Percentiles rank a stretch among this genome's conserved stretches.
phyloP scores from a whole-genome alignment of 2,888 invertebrate species.

The Danaus chrysippus region DNA sequence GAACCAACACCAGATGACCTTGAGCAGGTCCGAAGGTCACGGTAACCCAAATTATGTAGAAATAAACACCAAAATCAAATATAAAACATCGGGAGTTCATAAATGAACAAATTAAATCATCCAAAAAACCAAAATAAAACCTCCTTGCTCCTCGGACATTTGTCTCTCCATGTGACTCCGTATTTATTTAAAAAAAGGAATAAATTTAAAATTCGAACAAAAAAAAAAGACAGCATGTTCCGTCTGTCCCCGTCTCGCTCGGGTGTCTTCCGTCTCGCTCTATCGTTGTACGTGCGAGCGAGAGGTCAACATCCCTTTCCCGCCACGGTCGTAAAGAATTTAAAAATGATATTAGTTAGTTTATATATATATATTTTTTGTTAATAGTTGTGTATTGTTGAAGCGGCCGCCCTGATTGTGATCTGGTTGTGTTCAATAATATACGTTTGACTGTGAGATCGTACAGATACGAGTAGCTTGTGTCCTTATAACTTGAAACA shows the following conservation, averaged over 20 bases:
- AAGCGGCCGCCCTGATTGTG: conserved; percentile 53
- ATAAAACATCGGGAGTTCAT: background rate
- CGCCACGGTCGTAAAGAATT: conserved; percentile 54
- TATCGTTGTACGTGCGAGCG: conserved; percentile 30
- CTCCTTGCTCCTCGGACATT: conserved; percentile 40
- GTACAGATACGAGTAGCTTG: too few relatives aligned
- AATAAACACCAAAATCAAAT: too few relatives aligned
- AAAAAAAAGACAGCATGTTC: conserved; percentile 48
- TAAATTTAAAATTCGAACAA: conserved; percentile 48
- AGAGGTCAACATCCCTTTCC: conserved; percentile 34
- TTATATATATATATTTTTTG: conserved; percentile 30
- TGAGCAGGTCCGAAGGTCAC: too few relatives aligned
- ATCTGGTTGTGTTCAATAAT: conserved; percentile 51
- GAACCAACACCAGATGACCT: too few relatives aligned
- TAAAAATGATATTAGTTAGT: conserved; percentile 56
- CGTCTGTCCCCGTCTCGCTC: conserved; percentile 53
- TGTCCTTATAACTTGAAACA: too few relatives aligned
- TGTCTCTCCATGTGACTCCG: conserved; percentile 58
- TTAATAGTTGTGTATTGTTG: conserved; percentile 42
- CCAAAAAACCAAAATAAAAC: background rate
- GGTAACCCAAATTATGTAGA: too few relatives aligned
- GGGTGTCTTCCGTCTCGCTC: conserved; percentile 34
- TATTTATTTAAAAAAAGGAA: conserved; percentile 49
- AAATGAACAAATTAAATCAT: conserved; percentile 6
- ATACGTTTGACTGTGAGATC: conserved; percentile 29